Conservation (phyloP, 2,797 vertebrate genomes). For the Spea hammondii region DNA sequence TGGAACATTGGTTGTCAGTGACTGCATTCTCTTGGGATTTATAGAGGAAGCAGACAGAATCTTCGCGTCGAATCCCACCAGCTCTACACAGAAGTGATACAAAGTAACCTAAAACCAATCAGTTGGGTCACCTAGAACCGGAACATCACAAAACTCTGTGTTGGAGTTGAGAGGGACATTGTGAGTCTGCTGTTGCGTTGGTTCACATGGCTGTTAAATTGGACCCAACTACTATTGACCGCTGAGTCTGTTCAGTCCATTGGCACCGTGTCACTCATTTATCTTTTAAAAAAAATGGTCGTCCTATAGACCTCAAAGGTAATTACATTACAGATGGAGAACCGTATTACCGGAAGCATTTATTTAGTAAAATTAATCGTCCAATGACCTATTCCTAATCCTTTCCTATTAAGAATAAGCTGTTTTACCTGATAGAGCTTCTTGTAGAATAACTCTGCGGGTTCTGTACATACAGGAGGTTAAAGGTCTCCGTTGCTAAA, state of each 20-base stretch:
- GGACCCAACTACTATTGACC: neutral
- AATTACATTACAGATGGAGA: slow-evolving; percentile 3
- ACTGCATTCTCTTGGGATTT: no score
- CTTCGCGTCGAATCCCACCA: no score
- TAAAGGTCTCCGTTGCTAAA: slow-evolving; percentile 9
- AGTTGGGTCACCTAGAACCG: neutral
- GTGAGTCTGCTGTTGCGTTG: neutral
- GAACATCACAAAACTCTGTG: no score
- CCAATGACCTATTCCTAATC: neutral
- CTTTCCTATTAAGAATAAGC: neutral
- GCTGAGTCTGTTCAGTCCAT: neutral
- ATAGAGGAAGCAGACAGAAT: no score
- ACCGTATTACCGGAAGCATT: neutral
- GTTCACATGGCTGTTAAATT: neutral
- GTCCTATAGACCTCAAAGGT: neutral
- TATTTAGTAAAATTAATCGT: neutral
- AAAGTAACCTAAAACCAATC: no score
- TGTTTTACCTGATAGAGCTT: neutral
- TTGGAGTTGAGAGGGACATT: no score
- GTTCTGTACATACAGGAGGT: slow-evolving; percentile 8
- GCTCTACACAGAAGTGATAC: no score
- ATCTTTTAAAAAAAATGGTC: no score
- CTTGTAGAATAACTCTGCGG: neutral
- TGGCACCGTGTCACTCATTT: no score
- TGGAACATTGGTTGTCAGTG: no score